Conservation (phyloP, 2,797 vertebrate species). For the Megaceryle alcyon region DNA sequence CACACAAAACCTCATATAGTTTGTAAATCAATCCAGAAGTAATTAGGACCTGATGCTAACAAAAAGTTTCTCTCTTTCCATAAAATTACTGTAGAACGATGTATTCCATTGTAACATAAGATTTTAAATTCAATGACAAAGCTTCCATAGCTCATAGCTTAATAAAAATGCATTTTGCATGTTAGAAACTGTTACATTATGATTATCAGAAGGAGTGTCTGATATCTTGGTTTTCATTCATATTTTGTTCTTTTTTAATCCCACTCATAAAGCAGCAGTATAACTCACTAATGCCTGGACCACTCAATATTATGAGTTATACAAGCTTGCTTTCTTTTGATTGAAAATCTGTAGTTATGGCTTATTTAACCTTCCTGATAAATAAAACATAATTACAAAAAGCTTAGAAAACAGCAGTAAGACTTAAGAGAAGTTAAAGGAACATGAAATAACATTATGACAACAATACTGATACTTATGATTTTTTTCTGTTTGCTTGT, state of each 20-base stretch:
- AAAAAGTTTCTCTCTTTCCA: background rate
- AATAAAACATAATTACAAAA: constrained; percentile 6
- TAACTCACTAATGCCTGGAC: background rate
- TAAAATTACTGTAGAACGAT: background rate
- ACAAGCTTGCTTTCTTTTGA: background rate
- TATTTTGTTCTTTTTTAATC: background rate
- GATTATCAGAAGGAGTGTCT: background rate
- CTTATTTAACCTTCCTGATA: background rate
- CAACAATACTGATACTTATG: background rate
- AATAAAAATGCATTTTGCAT: constrained; percentile 17
- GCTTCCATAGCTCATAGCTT: background rate
- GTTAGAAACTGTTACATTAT: background rate
- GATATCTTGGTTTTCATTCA: background rate
- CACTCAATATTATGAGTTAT: constrained; percentile 19
- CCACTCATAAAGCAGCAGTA: background rate
- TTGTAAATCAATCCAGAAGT: background rate
- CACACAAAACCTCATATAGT: background rate
- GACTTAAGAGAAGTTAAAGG: background rate
- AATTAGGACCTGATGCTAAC: background rate
- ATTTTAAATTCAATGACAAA: background rate
- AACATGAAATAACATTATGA: background rate
- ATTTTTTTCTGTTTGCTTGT: background rate
- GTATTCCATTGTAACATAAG: background rate
- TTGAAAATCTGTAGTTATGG: background rate
- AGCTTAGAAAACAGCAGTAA: background rate